A percentile compares a stretch with the other conserved stretches of the same genome.
phyloP scores from a whole-genome alignment of 2,797 vertebrate genomes.

The Galagoides demidoff region DNA sequence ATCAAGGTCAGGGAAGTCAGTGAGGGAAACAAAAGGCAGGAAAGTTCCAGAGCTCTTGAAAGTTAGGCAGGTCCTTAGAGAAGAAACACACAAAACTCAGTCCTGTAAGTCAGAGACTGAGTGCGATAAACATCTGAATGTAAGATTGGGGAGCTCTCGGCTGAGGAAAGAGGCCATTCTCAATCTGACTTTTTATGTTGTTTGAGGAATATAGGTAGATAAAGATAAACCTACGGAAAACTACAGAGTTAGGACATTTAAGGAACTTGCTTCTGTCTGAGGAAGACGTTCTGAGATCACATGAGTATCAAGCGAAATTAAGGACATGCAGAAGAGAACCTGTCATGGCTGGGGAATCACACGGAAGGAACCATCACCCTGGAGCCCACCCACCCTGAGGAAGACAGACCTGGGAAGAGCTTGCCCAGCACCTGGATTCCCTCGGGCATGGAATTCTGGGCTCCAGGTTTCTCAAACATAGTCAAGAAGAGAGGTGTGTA shows the following conservation, averaged over 20 bases:
- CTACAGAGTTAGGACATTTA: not conserved
- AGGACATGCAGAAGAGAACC: not conserved
- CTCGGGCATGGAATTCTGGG: not conserved
- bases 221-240: not conserved
- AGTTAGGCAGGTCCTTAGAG: not conserved
- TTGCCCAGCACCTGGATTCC: not conserved
- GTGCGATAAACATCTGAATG: not conserved
- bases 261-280: not conserved
- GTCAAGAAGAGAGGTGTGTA: not conserved
- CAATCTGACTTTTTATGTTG: not conserved
- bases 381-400: not conserved
- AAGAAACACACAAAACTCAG: not conserved
- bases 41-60: conserved; percentile 43
- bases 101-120: not conserved
- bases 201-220: not conserved
- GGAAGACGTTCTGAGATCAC: not conserved
- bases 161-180: not conserved
- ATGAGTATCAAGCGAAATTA: not conserved
- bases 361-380: not conserved
- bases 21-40: not conserved
- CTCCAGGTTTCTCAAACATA: not conserved
- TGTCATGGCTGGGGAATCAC: not conserved
- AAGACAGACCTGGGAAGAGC: not conserved
- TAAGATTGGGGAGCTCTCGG: not conserved
- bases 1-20: not conserved